A percentile compares a stretch with the other conserved stretches of the same genome.
These are phyloP conservation scores for Protobothrops flavoviridis DNA, from an alignment of 2,113 vertebrate species.

Conservation along the genomic window DNA sequence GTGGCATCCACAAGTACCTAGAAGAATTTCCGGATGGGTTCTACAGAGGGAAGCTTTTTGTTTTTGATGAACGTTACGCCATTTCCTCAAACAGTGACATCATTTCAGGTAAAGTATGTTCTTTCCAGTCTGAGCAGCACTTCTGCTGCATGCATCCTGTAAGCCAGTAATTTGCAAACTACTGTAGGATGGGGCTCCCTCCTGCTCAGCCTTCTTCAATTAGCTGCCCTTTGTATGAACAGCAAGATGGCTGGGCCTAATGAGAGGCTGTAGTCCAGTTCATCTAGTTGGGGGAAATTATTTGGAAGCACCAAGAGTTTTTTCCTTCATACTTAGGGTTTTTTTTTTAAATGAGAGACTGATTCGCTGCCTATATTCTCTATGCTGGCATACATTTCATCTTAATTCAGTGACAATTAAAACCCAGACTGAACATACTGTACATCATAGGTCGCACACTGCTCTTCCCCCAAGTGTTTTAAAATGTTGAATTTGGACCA, in stretches of 20 bases:
- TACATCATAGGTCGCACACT: neutral
- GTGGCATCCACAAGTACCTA: constrained; percentile 96
- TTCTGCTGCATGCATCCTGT: fast-evolving
- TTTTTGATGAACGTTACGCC: constrained; percentile 94
- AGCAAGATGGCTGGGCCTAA: neutral
- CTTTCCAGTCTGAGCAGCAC: neutral
- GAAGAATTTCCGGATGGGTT: constrained; percentile 92
- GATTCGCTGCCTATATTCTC: neutral
- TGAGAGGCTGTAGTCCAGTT: neutral
- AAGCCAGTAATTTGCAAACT: neutral
- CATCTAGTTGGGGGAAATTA: neutral
- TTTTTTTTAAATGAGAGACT: neutral
- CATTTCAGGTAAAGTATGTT: constrained; percentile 81
- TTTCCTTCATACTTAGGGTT: neutral
- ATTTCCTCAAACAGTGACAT: constrained; percentile 85
- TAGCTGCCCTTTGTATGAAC: neutral
- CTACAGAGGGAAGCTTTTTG: constrained; percentile 95
- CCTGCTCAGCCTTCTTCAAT: neutral
- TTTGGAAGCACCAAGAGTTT: neutral
- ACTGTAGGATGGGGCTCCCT: neutral
- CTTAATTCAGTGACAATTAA: neutral
- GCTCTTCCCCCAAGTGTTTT: neutral
- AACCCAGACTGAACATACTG: neutral
- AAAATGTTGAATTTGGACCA: neutral
- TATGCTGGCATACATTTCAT: neutral